Evolutionary conservation across 2,797 vertebrate genomes (phyloP).

Genomic region (Hipposideros larvatus): DNA sequence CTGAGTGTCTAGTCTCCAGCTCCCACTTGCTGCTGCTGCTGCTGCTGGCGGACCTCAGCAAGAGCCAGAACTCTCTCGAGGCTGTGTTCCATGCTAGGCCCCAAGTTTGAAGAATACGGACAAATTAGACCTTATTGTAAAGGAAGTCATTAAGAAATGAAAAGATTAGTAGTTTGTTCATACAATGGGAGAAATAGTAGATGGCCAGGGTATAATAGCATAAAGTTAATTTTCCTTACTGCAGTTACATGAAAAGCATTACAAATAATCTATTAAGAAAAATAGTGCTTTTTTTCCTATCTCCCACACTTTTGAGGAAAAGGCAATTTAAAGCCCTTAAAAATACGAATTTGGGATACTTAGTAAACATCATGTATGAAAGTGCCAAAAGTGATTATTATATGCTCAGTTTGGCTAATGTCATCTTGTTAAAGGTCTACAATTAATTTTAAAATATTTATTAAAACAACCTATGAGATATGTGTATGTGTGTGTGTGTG

Average conservation of each 20-base stretch:
- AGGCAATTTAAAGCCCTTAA: not conserved
- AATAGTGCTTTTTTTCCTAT: not conserved
- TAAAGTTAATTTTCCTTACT: not conserved
- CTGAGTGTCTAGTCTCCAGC: fast-evolving
- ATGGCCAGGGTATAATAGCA: not conserved
- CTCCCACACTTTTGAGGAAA: not conserved
- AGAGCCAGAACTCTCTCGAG: not conserved
- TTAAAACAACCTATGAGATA: not conserved
- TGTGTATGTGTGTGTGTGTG: too few species aligned
- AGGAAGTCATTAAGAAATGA: not conserved
- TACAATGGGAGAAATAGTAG: not conserved
- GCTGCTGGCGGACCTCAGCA: too few species aligned
- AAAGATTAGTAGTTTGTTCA: not conserved
- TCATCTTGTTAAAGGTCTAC: not conserved
- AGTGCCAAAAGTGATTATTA: not conserved
- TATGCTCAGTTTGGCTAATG: not conserved
- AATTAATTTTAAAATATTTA: not conserved
- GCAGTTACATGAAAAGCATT: not conserved
- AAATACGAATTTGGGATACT: not conserved
- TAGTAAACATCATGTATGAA: not conserved
- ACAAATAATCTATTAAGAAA: not conserved
- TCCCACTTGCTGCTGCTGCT: fast-evolving
- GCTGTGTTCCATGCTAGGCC: not conserved
- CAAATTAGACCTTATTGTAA: not conserved
- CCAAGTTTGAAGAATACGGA: not conserved